A percentile compares a stretch with the other conserved stretches of the same genome.
These are phyloP conservation scores for Odobenus rosmarus DNA, from an alignment of 2,113 vertebrate genomes.

Conservation along the genomic window DNA sequence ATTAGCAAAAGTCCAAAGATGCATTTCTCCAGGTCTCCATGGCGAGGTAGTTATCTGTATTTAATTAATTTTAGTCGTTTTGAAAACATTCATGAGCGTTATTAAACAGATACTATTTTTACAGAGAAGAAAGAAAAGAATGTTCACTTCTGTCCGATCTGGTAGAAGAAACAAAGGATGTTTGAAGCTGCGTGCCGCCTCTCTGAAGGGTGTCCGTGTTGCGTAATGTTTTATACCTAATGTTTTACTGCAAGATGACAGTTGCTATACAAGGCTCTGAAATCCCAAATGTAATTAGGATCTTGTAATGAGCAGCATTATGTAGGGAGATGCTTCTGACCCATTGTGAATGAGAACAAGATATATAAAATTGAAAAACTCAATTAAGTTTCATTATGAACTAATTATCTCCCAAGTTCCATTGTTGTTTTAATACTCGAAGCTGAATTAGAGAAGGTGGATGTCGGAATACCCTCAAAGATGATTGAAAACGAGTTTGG, in stretches of 20 bases:
- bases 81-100: slow-evolving; percentile 46
- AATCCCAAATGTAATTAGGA: slow-evolving; percentile 51
- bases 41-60: slow-evolving; percentile 29
- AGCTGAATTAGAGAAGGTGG: background rate
- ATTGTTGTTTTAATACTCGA: slow-evolving; percentile 39
- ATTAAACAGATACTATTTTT: slow-evolving; percentile 44
- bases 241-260: background rate
- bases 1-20: slow-evolving; percentile 41
- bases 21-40: background rate
- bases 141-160: background rate
- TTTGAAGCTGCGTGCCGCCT: background rate
- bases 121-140: background rate
- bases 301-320: slow-evolving; percentile 42
- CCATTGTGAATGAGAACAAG: background rate
- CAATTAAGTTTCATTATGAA: slow-evolving; percentile 10
- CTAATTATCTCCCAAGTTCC: slow-evolving; percentile 47
- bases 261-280: slow-evolving; percentile 18
- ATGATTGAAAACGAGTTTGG: slow-evolving; percentile 31
- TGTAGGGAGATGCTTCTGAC: slow-evolving; percentile 45
- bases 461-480: background rate
- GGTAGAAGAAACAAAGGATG: background rate
- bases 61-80: slow-evolving; percentile 53
- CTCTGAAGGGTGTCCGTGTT: background rate
- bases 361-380: slow-evolving; percentile 12
- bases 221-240: background rate